Conservation (phyloP, 2,797 vertebrate genomes). For the Lepilemur septentrionalis region DNA sequence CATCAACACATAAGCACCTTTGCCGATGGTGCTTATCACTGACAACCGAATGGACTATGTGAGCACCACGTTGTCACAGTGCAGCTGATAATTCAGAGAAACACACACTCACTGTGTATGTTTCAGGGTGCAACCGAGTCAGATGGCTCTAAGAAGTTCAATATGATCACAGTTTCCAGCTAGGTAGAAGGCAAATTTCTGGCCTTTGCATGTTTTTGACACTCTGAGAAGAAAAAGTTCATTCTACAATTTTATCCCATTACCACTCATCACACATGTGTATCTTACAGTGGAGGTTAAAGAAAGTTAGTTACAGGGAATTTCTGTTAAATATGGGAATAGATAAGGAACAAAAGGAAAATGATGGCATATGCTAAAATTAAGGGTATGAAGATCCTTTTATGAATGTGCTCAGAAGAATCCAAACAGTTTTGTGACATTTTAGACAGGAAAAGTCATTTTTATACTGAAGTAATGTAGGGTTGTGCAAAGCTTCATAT, state of each 20-base stretch:
- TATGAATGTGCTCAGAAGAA: conserved; percentile 16
- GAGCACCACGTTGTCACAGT: not conserved
- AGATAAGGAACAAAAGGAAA: conserved; percentile 33
- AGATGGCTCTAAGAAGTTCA: not conserved
- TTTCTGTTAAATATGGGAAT: conserved; percentile 50
- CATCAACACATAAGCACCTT: not conserved
- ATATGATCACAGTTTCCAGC: not conserved
- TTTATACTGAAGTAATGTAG: conserved; percentile 63
- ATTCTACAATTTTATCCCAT: not conserved
- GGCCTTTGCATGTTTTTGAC: not conserved
- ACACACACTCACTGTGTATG: not conserved
- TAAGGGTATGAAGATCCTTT: conserved; percentile 25
- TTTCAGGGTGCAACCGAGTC: not conserved
- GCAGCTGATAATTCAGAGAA: not conserved
- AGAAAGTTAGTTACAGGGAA: not conserved
- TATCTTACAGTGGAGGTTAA: not conserved
- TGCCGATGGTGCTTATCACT: not conserved
- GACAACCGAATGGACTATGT: not conserved
- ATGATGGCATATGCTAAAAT: conserved; percentile 53
- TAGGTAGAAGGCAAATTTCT: not conserved
- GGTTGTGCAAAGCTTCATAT: conserved; percentile 71
- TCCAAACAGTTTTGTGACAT: conserved; percentile 54
- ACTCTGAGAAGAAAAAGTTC: not conserved
- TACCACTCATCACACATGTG: not conserved
- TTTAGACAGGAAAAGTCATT: conserved; percentile 68